These are phyloP conservation scores for Clavelina lepadiformis DNA, from an alignment of 23 tunicate species.

Conservation along the genomic window DNA sequence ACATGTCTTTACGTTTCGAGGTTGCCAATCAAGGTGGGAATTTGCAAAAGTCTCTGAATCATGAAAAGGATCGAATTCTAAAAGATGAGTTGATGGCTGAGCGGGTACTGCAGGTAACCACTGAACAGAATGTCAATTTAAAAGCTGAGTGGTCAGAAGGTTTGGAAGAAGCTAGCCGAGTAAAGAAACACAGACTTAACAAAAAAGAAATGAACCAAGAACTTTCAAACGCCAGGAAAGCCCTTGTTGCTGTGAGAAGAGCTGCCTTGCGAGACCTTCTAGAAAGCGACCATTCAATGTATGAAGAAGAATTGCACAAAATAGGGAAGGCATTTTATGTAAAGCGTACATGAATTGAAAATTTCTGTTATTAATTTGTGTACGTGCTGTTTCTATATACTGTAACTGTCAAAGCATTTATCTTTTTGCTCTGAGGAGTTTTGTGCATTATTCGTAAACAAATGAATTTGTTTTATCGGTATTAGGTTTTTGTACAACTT, in stretches of 20 bases:
- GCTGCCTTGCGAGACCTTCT: slow-evolving; percentile 40
- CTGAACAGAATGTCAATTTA: slow-evolving; percentile 11
- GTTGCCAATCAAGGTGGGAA: slow-evolving; percentile 25
- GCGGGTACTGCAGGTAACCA: slow-evolving; percentile 12
- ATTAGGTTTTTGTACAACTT: no score
- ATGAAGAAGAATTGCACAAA: slow-evolving; percentile 45
- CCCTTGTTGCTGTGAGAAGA: slow-evolving; percentile 53
- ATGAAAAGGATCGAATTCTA: slow-evolving; percentile 44
- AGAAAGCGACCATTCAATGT: slow-evolving; percentile 31
- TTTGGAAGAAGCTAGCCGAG: slow-evolving; percentile 23
- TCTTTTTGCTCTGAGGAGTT: no score
- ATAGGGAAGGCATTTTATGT: slow-evolving; percentile 54
- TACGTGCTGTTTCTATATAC: no score
- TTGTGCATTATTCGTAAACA: no score
- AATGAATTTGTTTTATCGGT: no score
- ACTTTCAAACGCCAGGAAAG: slow-evolving; percentile 43
- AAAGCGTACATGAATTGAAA: slow-evolving; percentile 26
- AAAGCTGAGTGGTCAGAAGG: slow-evolving; percentile 60
- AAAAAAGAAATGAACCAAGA: slow-evolving; percentile 41
- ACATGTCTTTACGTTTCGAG: slow-evolving; percentile 68
- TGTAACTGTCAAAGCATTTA: no score
- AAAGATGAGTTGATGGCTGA: slow-evolving; percentile 53
- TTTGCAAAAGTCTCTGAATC: slow-evolving; percentile 7
- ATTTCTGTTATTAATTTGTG: no score
- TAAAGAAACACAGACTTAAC: slow-evolving; percentile 21